Percentiles rank a stretch among this genome's conserved stretches.
phyloP scores from a whole-genome alignment of 1,140 invertebrate species.

The Scaptomyza graminum region DNA sequence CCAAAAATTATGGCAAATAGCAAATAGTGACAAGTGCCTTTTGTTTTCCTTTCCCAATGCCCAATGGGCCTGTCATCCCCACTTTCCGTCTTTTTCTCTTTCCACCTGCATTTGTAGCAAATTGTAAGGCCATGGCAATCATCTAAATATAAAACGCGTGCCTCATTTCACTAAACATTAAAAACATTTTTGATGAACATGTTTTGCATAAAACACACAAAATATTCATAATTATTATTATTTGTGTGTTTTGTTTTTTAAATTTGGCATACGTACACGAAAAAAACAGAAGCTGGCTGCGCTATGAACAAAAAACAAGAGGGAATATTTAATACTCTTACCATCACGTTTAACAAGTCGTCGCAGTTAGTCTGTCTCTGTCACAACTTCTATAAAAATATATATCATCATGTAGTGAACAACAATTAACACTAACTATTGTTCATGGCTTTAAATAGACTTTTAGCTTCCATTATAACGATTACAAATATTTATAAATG shows the following conservation, averaged over 20 bases:
- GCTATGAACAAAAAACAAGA: neutral
- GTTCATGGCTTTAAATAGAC: no score
- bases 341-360: no score
- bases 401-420: no score
- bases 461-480: no score
- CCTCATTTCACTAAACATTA: slow-evolving; percentile 69
- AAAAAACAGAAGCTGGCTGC: slow-evolving; percentile 42
- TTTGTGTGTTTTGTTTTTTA: slow-evolving; percentile 37
- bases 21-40: slow-evolving; percentile 50
- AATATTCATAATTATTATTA: slow-evolving; percentile 61
- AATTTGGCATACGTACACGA: slow-evolving; percentile 18
- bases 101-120: slow-evolving; percentile 1
- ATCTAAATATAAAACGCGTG: slow-evolving; percentile 78
- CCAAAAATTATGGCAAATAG: slow-evolving; percentile 34
- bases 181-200: slow-evolving; percentile 53
- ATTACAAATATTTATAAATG: no score
- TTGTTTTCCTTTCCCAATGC: slow-evolving; percentile 38
- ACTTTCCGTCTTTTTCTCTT: neutral
- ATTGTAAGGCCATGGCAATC: slow-evolving; percentile 57
- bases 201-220: slow-evolving; percentile 46
- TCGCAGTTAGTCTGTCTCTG: no score
- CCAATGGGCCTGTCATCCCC: neutral
- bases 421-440: no score
- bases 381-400: no score
- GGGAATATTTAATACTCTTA: slow-evolving; percentile 1